Percentiles rank a stretch among this genome's conserved stretches.
Evolutionary conservation across 1,140 invertebrate genomes (phyloP).

Genomic region (Monomorium pharaonis): DNA sequence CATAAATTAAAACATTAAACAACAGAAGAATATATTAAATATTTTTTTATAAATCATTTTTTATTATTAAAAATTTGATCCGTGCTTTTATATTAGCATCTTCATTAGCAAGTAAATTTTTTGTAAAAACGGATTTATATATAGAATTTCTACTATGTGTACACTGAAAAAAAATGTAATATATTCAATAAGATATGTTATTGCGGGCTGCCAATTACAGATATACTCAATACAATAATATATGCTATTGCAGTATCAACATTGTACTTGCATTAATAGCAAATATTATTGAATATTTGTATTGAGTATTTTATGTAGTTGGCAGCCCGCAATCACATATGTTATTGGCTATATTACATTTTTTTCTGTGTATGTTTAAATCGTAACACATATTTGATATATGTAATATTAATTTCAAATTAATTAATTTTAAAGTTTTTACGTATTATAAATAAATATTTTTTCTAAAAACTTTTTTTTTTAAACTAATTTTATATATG

Average conservation of each 20-base stretch:
- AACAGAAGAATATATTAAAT: neutral
- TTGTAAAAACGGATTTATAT: neutral
- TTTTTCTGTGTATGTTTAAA: neutral
- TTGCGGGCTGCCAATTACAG: too few species aligned
- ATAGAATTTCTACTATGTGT: neutral
- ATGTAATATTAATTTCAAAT: neutral
- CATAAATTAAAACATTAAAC: neutral
- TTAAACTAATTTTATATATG: neutral
- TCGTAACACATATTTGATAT: neutral
- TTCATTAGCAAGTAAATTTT: neutral
- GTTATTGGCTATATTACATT: too few species aligned
- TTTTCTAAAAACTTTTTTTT: neutral
- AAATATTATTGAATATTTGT: too few species aligned
- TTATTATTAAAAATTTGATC: neutral
- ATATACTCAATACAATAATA: too few species aligned
- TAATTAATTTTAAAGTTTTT: neutral
- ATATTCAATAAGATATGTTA: too few species aligned
- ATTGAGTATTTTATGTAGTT: too few species aligned
- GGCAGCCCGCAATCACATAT: too few species aligned
- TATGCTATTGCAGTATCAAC: too few species aligned
- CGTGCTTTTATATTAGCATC: neutral
- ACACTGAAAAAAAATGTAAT: too few species aligned
- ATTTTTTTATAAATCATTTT: neutral
- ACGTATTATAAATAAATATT: neutral
- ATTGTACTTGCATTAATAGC: too few species aligned